Evolutionary conservation across 1,140 invertebrate species (phyloP).

Genomic region (Drosophila kikkawai): DNA sequence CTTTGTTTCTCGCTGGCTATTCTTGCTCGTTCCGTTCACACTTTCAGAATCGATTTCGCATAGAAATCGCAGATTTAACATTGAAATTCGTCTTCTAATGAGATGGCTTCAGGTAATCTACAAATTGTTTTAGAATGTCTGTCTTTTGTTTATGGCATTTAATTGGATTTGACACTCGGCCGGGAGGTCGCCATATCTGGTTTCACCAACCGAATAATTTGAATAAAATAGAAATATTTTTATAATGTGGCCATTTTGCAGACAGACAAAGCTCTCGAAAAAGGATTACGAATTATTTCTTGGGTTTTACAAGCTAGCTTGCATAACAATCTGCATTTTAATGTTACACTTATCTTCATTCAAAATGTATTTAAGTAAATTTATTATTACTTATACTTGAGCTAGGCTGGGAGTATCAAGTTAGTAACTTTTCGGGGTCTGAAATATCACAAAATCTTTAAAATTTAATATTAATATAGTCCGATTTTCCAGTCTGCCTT

Average conservation of each 20-base stretch:
- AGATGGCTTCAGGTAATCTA: constrained; percentile 9
- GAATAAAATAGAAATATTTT: not conserved
- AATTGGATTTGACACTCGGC: constrained; percentile 12
- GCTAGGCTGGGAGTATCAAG: not conserved
- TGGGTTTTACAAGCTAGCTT: not conserved
- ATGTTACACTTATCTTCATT: not conserved
- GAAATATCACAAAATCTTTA: not conserved
- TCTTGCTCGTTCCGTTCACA: constrained; percentile 9
- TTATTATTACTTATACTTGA: constrained; percentile 1
- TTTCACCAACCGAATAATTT: constrained; percentile 1
- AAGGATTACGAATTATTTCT: constrained; percentile 1
- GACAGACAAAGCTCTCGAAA: not conserved
- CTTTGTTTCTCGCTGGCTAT: constrained; percentile 18
- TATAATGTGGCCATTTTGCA: not conserved
- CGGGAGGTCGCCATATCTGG: constrained; percentile 3
- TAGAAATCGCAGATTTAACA: constrained; percentile 32
- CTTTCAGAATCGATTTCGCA: constrained; percentile 24
- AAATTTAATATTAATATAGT: not conserved
- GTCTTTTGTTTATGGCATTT: constrained; percentile 7
- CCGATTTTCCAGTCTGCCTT: too few relatives aligned
- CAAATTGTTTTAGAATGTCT: constrained; percentile 32
- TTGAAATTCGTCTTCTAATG: constrained; percentile 32
- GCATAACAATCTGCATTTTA: not conserved
- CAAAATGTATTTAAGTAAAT: not conserved
- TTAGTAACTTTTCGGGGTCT: not conserved